phyloP scores from a whole-genome alignment of 2,113 vertebrate species.

The Ciconia maguari region DNA sequence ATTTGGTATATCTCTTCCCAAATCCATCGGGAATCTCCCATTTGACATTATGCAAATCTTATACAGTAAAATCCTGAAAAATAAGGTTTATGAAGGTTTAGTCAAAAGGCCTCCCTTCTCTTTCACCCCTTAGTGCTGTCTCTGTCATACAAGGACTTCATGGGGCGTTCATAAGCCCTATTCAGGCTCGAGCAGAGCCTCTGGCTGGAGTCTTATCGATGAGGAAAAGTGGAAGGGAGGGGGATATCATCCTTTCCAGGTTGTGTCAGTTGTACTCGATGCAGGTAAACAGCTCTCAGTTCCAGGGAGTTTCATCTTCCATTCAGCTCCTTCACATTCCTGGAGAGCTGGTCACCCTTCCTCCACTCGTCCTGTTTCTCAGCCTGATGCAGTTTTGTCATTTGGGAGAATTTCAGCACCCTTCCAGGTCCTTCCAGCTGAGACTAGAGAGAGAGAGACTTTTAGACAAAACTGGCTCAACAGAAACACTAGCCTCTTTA shows the following conservation, averaged over 20 bases:
- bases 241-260: background rate
- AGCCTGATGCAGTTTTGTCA: background rate
- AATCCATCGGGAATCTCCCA: background rate
- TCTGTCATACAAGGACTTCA: background rate
- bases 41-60: background rate
- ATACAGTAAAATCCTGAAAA: background rate
- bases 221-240: background rate
- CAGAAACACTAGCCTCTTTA: background rate
- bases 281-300: background rate
- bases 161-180: accelerated
- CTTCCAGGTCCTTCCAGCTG: background rate
- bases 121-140: background rate
- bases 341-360: background rate
- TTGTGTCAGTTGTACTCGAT: background rate
- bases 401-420: background rate
- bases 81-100: background rate
- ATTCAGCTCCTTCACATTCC: background rate
- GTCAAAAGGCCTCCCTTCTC: background rate
- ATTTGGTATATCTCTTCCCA: background rate
- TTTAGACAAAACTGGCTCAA: background rate
- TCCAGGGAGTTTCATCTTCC: background rate
- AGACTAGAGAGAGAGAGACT: background rate
- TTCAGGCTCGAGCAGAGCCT: background rate
- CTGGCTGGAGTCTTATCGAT: background rate
- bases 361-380: background rate